Evolutionary conservation across 2,888 invertebrate species (phyloP).

Genomic region (Melanotus villosus): DNA sequence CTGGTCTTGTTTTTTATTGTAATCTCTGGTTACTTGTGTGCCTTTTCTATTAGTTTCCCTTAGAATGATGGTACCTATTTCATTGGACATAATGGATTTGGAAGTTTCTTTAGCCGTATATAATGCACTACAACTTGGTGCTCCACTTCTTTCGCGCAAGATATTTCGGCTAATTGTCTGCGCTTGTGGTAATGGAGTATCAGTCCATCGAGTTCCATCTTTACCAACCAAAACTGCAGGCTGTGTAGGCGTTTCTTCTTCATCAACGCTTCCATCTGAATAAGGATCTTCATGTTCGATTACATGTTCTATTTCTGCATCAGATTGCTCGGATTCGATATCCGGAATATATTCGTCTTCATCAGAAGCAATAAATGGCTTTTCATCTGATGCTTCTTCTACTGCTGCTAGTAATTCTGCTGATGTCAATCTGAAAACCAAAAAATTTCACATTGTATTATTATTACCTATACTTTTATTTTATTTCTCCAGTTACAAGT

Average conservation of each 20-base stretch:
- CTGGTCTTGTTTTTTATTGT: background rate
- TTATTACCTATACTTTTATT: too few relatives aligned
- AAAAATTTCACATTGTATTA: too few relatives aligned
- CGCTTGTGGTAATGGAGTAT: background rate
- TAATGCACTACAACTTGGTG: background rate
- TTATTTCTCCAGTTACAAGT: too few relatives aligned
- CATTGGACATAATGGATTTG: constrained; percentile 18
- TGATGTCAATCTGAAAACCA: background rate
- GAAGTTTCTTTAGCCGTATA: constrained; percentile 6
- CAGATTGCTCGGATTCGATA: constrained; percentile 10
- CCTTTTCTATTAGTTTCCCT: constrained; percentile 8
- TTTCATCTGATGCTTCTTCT: background rate
- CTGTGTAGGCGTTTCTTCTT: background rate
- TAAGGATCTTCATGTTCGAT: background rate
- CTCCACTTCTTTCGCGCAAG: constrained; percentile 13
- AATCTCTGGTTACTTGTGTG: background rate
- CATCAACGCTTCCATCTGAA: background rate
- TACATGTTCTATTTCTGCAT: background rate
- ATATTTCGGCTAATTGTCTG: constrained; percentile 18
- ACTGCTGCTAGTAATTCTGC: background rate
- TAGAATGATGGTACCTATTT: constrained; percentile 22
- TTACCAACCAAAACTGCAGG: background rate
- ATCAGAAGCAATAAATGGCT: background rate
- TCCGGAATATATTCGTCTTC: constrained; percentile 11
- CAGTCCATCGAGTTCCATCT: constrained; percentile 24